Conservation (phyloP, 2,113 vertebrate species). For the Aptenodytes patagonicus region DNA sequence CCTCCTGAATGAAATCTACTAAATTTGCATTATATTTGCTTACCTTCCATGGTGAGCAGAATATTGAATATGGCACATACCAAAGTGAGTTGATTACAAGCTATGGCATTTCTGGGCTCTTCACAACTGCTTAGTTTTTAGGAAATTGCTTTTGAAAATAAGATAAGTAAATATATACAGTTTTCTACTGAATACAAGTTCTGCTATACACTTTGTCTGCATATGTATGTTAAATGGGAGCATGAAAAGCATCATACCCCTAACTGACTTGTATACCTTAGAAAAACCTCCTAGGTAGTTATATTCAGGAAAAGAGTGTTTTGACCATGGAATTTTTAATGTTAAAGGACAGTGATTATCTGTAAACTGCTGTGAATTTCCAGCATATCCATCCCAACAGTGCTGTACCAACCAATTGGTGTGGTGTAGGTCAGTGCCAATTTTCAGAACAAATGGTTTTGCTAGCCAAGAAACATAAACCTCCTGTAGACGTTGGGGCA, state of each 20-base stretch:
- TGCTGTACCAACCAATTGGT: neutral
- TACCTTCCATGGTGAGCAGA: neutral
- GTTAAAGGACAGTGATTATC: neutral
- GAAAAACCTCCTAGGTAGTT: neutral
- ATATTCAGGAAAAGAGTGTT: neutral
- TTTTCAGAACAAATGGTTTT: neutral
- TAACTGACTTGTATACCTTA: neutral
- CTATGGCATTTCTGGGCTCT: neutral
- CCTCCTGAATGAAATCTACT: neutral
- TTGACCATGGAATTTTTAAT: neutral
- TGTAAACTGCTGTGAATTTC: neutral
- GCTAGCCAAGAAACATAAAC: neutral
- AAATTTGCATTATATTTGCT: constrained; percentile 14
- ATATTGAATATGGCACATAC: neutral
- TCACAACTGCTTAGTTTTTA: neutral
- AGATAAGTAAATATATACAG: neutral
- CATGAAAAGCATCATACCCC: neutral
- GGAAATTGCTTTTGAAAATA: neutral
- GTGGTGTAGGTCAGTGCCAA: neutral
- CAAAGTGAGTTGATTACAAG: neutral
- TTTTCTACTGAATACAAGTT: neutral
- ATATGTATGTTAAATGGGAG: neutral
- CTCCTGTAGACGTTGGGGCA: neutral
- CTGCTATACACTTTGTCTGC: neutral
- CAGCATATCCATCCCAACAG: neutral